A percentile compares a stretch with the other conserved stretches of the same genome.
Evolutionary conservation across 1,140 invertebrate species (phyloP).

Genomic region (Vanessa atalanta): DNA sequence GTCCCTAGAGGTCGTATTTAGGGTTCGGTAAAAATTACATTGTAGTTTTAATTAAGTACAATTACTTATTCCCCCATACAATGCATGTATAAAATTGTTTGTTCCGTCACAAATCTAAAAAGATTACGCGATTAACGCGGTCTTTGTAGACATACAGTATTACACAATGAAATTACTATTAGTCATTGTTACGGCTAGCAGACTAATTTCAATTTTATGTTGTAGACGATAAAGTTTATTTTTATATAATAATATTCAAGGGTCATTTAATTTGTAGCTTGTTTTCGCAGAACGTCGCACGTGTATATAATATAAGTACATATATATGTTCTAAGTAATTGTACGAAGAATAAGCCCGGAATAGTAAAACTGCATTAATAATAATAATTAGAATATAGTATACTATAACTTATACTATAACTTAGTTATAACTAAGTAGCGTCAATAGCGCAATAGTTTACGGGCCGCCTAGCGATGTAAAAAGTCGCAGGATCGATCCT

Average conservation of each 20-base stretch:
- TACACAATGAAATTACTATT: slow-evolving; percentile 7
- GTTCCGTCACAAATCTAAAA: slow-evolving; percentile 6
- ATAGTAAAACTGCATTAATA: too few relatives aligned
- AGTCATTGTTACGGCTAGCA: background rate
- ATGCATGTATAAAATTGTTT: background rate
- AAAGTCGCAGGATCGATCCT: too few relatives aligned
- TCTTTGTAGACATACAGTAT: background rate
- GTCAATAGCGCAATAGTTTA: too few relatives aligned
- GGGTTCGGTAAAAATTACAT: too few relatives aligned
- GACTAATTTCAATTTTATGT: background rate
- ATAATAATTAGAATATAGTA: too few relatives aligned
- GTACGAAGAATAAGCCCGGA: too few relatives aligned
- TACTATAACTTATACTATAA: too few relatives aligned
- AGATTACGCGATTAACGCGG: background rate
- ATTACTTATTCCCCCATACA: background rate
- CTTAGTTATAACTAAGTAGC: too few relatives aligned
- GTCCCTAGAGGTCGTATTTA: too few relatives aligned
- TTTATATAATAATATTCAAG: background rate
- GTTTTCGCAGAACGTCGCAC: background rate
- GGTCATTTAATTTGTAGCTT: background rate
- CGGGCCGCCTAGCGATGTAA: too few relatives aligned
- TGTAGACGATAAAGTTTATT: background rate
- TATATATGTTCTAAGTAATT: too few relatives aligned
- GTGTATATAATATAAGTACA: too few relatives aligned
- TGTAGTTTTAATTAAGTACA: background rate